Conservation (phyloP, 2,113 vertebrate genomes). For the Bujurquina vittata region DNA sequence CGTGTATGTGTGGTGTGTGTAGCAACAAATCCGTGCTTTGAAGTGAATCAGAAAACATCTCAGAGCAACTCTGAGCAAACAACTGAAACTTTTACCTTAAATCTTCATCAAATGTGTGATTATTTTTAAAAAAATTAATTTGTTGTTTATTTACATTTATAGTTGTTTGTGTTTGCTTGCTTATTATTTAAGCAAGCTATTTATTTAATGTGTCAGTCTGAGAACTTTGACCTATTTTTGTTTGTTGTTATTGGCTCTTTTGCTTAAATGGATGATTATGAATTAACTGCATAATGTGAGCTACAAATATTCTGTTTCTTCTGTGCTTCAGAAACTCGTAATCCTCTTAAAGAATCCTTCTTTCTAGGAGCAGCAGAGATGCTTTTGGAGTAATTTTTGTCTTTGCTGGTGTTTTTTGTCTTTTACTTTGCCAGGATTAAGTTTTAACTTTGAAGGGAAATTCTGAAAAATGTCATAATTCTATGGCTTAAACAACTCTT, state of each 20-base stretch:
- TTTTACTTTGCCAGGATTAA: neutral
- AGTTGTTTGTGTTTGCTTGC: neutral
- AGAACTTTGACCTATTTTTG: neutral
- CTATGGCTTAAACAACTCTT: neutral
- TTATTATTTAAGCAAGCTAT: too few species aligned
- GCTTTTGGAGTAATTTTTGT: neutral
- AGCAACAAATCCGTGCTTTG: neutral
- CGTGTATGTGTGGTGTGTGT: too few species aligned
- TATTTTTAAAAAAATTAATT: neutral
- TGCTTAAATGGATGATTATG: accelerated
- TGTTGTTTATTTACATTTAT: neutral
- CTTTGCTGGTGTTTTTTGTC: neutral
- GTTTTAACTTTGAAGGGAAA: neutral
- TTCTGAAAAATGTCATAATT: accelerated
- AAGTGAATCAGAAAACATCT: neutral
- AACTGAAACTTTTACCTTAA: neutral
- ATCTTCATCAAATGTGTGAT: neutral
- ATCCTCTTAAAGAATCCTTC: neutral
- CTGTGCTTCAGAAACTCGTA: neutral
- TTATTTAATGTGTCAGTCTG: accelerated
- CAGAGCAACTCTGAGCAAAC: neutral
- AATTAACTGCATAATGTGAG: neutral
- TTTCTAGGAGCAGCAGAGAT: neutral
- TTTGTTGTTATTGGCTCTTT: neutral
- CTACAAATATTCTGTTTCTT: neutral